These are phyloP conservation scores for Poeciliopsis turneri DNA, from an alignment of 2,797 vertebrate genomes.

Conservation along the genomic window DNA sequence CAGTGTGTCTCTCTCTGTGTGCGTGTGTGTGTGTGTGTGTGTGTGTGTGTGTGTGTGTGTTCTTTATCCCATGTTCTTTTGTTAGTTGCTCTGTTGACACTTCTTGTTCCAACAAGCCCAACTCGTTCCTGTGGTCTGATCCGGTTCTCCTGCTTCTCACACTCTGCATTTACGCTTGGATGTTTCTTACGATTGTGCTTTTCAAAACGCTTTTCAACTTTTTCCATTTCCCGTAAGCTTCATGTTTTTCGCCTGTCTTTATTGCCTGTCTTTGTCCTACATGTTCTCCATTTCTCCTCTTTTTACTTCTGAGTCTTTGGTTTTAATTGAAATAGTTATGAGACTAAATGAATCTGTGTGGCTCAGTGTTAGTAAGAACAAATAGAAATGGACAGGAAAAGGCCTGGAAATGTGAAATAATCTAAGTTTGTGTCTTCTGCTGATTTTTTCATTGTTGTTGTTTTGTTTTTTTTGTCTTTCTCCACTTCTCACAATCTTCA, in stretches of 20 bases:
- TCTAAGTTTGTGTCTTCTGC: background rate
- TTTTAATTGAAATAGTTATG: background rate
- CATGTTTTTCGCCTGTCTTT: background rate
- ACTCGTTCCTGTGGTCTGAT: background rate
- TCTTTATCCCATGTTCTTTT: background rate
- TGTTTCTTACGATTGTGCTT: background rate
- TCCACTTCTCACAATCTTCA: constrained; percentile 30
- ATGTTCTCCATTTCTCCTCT: background rate
- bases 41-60: background rate
- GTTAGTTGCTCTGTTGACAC: background rate
- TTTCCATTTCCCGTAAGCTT: background rate
- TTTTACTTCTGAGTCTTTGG: background rate
- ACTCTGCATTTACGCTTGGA: background rate
- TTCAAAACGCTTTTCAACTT: background rate
- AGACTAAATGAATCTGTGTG: background rate
- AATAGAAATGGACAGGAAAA: background rate
- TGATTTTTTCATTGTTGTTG: constrained; percentile 13
- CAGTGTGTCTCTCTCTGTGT: background rate
- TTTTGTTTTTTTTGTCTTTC: constrained; percentile 32
- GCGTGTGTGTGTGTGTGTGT: background rate
- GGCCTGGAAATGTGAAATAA: background rate
- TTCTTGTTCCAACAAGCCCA: background rate
- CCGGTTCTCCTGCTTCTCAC: background rate
- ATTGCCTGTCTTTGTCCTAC: background rate
- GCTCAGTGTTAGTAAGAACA: background rate